Evolutionary conservation across 2,797 vertebrate genomes (phyloP), one percentile per base, ranked within the genome.

Genomic region (Craterocephalus amniculus): DNA sequence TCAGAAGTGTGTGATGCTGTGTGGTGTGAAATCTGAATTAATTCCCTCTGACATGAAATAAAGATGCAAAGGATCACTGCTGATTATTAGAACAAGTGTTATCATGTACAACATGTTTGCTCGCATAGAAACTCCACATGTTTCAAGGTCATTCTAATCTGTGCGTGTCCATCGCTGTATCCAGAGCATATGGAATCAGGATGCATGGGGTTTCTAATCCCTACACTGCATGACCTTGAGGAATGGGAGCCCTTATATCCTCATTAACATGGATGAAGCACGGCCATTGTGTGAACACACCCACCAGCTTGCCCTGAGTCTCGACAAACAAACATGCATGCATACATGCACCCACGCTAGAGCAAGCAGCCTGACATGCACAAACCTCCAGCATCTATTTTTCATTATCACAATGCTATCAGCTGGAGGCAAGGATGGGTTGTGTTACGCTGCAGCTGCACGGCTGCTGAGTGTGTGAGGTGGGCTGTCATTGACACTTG

Each of bases 201-300:
- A 84, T 70, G 72, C 81, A 84, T 67, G 68, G 51, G 51, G 65
- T 51, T 29, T 74, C 67, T 88, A 84, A 88, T 91, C 88, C 84
- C 86, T 70, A 69, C 80, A 71, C 78, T 64, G 67, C 52, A 60
- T 79, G 85, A 92, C 91, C 92, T 92, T 92, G 89, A 88, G 78
- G 73, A 78, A 83, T 68, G 70, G 72, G 63, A 87, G 78, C 43
- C 63, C 76, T 82, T 81, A 70, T 51, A 83, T 78, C 76, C 89
- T 91, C 85, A 92, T 93, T 91, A 90, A 87, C 86, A 92, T 93
- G 89, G 86, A 90, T 81, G 83, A 83, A 74, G 83, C 73, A 11
- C 78, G 79, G 76, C 80, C 72, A 68, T 56, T 12, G 76, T 81
- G 80, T 58, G 72, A 76, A 67, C 63, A 67, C 77, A 84, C 76